Evolutionary conservation across 1,140 invertebrate species (phyloP), one percentile per base, ranked within the genome.

Genomic region (Solen grandis): DNA sequence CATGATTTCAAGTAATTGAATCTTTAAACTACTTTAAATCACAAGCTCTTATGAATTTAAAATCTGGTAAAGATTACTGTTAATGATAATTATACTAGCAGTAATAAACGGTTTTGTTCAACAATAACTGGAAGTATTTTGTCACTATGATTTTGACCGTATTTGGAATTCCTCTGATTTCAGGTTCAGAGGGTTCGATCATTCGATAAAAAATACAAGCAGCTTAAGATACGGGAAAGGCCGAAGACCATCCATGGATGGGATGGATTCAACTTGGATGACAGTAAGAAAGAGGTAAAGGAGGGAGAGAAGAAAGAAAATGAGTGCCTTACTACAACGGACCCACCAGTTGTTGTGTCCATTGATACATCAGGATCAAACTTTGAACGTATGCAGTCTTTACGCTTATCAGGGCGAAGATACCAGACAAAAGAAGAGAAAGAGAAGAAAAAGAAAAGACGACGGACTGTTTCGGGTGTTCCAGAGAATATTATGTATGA

Each of bases 301-400:
- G 70, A 80, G 1, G 63, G 86, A 68, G 80, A 82, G 50, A 81
- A 79, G 16, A 36, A 65, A 10, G 68, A 77, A 19, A 33, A 62
- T 33, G 60, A 87, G 33, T 85, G 83, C 63, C 87, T 87, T 27
- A 86, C 87, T 41, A 86, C 88, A 14, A 86, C 89, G 0, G 79
- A 88, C 22, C 65, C 76, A 52, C 76, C 66, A 38, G 66, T 62
- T 0, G 38, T 87, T 29, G 85, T 91, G 33, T 65, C 85, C 19
- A 87, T 91, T 57, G 89, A 91, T 78, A 89, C 87, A 0, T 88
- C 90, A 19, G 89, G 89, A 10, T 66, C 81, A 13, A 84, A 84
- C 4, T 91, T 90, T 77, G 73, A 90, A 50, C 57, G 88, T 16
- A 90, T 91, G 88, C 85, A 87, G 31, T 86, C 84, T 0, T 86